phyloP scores from a whole-genome alignment of 2,888 invertebrate species.

The Nemapogon koenigi region DNA sequence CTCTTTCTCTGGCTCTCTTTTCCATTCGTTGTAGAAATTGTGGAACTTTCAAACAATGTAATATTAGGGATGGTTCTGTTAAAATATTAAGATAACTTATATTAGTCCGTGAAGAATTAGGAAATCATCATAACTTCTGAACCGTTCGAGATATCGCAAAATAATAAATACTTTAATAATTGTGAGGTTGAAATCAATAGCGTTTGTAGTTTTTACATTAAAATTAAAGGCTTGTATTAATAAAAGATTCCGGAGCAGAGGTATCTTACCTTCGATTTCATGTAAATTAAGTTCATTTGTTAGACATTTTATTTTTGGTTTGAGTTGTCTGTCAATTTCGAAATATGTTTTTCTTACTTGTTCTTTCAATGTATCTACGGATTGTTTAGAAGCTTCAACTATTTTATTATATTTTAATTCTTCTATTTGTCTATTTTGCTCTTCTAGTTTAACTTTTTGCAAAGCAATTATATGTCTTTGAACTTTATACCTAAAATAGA shows the following conservation, averaged over 20 bases:
- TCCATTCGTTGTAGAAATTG: slow-evolving; percentile 77
- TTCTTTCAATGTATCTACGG: slow-evolving; percentile 61
- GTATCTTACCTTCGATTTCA: slow-evolving; percentile 42
- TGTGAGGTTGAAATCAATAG: neutral
- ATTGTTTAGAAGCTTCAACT: slow-evolving; percentile 68
- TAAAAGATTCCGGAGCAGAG: too few species aligned
- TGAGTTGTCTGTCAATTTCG: slow-evolving; percentile 60
- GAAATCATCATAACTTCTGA: neutral
- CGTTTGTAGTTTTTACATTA: neutral
- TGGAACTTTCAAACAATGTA: slow-evolving; percentile 66
- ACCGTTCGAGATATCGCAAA: neutral
- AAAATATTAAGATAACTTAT: slow-evolving; percentile 15
- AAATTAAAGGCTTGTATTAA: too few species aligned
- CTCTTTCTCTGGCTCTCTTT: slow-evolving; percentile 71
- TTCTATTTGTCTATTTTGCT: slow-evolving; percentile 76
- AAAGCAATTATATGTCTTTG: slow-evolving; percentile 77
- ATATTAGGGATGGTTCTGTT: slow-evolving; percentile 41
- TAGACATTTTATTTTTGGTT: slow-evolving; percentile 61
- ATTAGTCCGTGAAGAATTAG: neutral
- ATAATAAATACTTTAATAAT: neutral
- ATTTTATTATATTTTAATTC: slow-evolving; percentile 75
- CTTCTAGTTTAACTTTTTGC: slow-evolving; percentile 73
- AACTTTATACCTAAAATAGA: slow-evolving; percentile 62
- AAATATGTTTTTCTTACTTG: slow-evolving; percentile 63
- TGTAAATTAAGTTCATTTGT: slow-evolving; percentile 49